Base-by-base conservation (phyloP, 2,113 vertebrate species). In the Oryzias melastigma region DNA sequence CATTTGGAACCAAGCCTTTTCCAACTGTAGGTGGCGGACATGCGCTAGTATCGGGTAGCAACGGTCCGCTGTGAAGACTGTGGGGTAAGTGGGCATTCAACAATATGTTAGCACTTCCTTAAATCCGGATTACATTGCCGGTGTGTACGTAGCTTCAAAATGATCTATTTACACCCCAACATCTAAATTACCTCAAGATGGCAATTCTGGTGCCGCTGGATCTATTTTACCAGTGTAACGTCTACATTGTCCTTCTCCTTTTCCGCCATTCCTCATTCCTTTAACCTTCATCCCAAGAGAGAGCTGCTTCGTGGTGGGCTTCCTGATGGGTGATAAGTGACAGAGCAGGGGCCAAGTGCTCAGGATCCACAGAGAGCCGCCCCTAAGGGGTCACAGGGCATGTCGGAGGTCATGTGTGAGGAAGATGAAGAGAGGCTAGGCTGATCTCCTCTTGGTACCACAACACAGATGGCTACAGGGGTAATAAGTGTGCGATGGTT, bases 301-400 rank as follows among this genome's bases (percentile, higher is more conserved):
- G 58, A 58, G 24, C 73, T 67, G 67, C 51, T 59, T 47, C 4
- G 46, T 60, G 72, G 61, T 4, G 63, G 52, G 81, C 61, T 85
- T 84, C 88, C 88, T 58, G 86, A 50, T 58, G 84, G 77, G 86
- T 85, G 84, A 80, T 87, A 87, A 88, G 82, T 86, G 80, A 85
- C 47, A 51, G 75, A 75, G 73, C 73, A 63, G 68, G 42, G 65
- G 41, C 58, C n/a, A 48, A 63, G 76, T 52, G 71, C 72, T 68
- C 63, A 27, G 67, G 49, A 71, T 76, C 77, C n/a, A 5, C 10
- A 4, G 64, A 72, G 80, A 75, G 64, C 66, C 64, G 57, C 64
- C 57, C 52, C 49, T 14, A 10, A 16, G 59, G 63, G 71, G 83
- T 82, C 77, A 72, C 56, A 80, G 85, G 74, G 54, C 83, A 84